A percentile compares a stretch with the other conserved stretches of the same genome.
Evolutionary conservation across 2,888 invertebrate genomes (phyloP).

Genomic region (Lamellibrachia columna): DNA sequence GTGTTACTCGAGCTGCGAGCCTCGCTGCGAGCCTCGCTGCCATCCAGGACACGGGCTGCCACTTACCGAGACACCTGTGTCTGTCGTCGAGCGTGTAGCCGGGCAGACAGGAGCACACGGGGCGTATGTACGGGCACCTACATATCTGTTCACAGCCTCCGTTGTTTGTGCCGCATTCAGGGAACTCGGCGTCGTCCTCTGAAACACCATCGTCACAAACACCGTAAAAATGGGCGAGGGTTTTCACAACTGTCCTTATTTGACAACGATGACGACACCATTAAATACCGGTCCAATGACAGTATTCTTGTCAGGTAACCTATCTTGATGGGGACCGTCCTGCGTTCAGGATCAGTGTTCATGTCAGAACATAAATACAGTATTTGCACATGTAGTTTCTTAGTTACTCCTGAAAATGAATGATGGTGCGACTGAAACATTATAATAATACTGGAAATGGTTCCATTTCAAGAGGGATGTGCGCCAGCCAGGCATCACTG

Average conservation of each 20-base stretch:
- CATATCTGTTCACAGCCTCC: neutral
- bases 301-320: neutral
- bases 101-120: neutral
- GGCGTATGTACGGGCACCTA: neutral
- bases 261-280: neutral
- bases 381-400: too few species aligned
- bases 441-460: too few species aligned
- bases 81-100: neutral
- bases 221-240: neutral
- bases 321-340: too few species aligned
- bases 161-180: neutral
- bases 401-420: too few species aligned
- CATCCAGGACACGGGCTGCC: neutral
- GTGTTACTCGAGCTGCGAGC: neutral
- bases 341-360: too few species aligned
- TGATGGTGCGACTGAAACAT: too few species aligned
- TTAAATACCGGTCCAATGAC: neutral
- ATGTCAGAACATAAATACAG: too few species aligned
- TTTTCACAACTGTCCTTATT: too few species aligned
- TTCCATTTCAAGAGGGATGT: too few species aligned
- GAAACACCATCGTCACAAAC: neutral
- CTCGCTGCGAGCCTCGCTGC: neutral
- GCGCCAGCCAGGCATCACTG: neutral
- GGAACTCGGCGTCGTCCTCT: neutral
- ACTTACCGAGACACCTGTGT: neutral